Evolutionary conservation across 1,140 invertebrate species (phyloP), one percentile per base, ranked within the genome.

Genomic region (Holcopasites calliopsidis): DNA sequence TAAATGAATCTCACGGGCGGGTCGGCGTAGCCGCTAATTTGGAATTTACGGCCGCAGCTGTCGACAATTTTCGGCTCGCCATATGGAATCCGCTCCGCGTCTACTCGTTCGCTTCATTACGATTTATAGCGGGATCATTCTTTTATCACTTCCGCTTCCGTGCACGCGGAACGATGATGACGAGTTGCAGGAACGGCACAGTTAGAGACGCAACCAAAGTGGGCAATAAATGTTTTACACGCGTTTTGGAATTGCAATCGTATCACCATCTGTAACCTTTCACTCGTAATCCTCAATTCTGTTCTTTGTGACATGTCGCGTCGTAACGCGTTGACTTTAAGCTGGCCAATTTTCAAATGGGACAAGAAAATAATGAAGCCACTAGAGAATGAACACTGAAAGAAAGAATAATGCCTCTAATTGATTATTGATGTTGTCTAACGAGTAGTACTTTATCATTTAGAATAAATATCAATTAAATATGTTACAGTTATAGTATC

Each of bases 1-100:
- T 58, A 75, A 75, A 75, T 75, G 64, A 68, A 68, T 75, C 62
- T 49, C 64, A 68, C 28, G 64, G 38, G 28, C 33, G 40, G 40
- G 18, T n/a, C 40, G 16, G 40, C 40, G n/a, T n/a, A n/a, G n/a
- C n/a, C n/a, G 35, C 72, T 74, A 74, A 74, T 74, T 74, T 57
- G 31, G 31, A 38, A 74, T 74, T 66, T 74, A 74, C 72, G 52
- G 23, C 10, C 28, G 50, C 10, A 21, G 13, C 42, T 68, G 61
- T 66, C 38, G 38, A 23, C 50, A 6, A 13, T 28, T 11, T 23
- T 42, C 62, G 40, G 35, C 61, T 3, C 3, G 13, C n/a, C 60
- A 31, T 28, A 16, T 47, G 18, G 18, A 62, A 35, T 35, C 44
- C 18, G 18, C 18, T 50, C 21, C 44, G 35, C 31, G 57, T 44